phyloP scores from a whole-genome alignment of 1,140 invertebrate genomes.

The Hyles euphorbiae region DNA sequence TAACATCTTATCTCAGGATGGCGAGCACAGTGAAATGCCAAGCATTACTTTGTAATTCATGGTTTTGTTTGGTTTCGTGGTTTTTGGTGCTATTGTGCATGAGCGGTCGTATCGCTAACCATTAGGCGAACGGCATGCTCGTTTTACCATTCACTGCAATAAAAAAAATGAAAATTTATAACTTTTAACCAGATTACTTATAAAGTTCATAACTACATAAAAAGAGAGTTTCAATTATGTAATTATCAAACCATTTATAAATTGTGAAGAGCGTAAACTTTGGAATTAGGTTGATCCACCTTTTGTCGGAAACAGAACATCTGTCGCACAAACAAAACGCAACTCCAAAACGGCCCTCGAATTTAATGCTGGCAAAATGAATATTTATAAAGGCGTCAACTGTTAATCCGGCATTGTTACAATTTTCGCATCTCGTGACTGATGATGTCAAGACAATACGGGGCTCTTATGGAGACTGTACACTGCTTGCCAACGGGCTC shows the following conservation, averaged over 20 bases:
- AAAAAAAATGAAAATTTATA: no score
- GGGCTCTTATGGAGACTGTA: constrained; percentile 46
- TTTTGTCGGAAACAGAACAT: constrained; percentile 36
- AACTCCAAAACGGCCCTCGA: constrained; percentile 47
- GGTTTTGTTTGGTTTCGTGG: no score
- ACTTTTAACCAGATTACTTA: no score
- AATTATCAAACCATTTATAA: constrained; percentile 1
- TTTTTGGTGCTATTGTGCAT: no score
- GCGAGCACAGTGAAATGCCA: no score
- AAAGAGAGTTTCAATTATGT: no score
- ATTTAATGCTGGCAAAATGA: constrained; percentile 61
- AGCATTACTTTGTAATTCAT: no score
- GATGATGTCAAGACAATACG: constrained; percentile 67
- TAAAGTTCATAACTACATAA: no score
- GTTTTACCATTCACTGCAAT: no score
- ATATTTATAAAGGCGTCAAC: constrained; percentile 74
- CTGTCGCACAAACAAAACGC: constrained; percentile 58
- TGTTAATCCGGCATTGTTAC: constrained; percentile 70
- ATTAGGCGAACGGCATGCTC: no score
- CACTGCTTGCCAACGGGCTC: constrained; percentile 24
- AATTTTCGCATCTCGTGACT: constrained; percentile 61
- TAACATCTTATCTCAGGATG: no score
- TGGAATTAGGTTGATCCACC: constrained; percentile 6
- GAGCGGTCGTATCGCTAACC: no score
- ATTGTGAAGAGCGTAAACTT: constrained; percentile 1